Evolutionary conservation across 2,113 vertebrate species (phyloP).

Genomic region (Leptobrachium leishanense): DNA sequence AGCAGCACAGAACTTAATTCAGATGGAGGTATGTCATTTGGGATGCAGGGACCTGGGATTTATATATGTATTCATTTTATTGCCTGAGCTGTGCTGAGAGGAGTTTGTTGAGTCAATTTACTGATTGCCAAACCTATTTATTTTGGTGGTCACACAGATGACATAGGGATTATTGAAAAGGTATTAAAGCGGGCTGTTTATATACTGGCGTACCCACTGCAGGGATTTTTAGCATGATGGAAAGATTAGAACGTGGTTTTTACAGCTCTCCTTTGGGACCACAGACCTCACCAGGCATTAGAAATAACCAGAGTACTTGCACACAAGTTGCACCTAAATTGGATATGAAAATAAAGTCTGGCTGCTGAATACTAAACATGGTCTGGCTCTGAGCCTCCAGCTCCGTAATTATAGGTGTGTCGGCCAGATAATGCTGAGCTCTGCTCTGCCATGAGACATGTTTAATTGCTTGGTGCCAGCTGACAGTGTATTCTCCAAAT

Average conservation of each 20-base stretch:
- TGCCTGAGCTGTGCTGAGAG: slow-evolving; percentile 4
- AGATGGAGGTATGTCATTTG: too few relatives aligned
- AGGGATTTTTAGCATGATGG: slow-evolving; percentile 21
- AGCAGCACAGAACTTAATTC: too few relatives aligned
- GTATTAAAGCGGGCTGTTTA: neutral
- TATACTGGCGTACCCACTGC: slow-evolving; percentile 9
- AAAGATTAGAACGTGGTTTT: slow-evolving; percentile 18
- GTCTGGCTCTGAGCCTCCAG: neutral
- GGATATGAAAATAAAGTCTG: slow-evolving; percentile 16
- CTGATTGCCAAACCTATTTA: slow-evolving; percentile 15
- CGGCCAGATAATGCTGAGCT: neutral
- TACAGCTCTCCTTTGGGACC: slow-evolving; percentile 2
- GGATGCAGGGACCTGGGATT: too few relatives aligned
- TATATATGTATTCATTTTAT: neutral
- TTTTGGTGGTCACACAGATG: slow-evolving; percentile 2
- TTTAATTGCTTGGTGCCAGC: slow-evolving; percentile 3
- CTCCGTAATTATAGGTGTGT: slow-evolving; percentile 1
- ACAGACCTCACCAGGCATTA: slow-evolving; percentile 7
- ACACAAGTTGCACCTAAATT: slow-evolving; percentile 12
- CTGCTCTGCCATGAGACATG: slow-evolving; percentile 3
- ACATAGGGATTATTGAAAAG: slow-evolving; percentile 6
- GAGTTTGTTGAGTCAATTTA: neutral
- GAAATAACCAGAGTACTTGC: slow-evolving; percentile 20
- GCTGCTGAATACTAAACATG: neutral
- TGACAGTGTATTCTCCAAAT: neutral